Percentiles rank a stretch among this genome's conserved stretches.
Evolutionary conservation across 1,140 invertebrate species (phyloP).

Genomic region (Caenorhabditis elegans): WBcel235 BX284606.5:11402501-11403000

Average conservation of each 20-base stretch:
- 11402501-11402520: neutral
- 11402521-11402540: no score
- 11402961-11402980: neutral
- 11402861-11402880: constrained; percentile 10
- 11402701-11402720: no score
- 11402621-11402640: no score
- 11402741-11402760: neutral
- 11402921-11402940: neutral
- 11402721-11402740: no score
- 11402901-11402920: neutral
- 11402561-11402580: neutral
- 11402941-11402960: constrained; percentile 1
- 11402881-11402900: constrained; percentile 11
- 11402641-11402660: no score
- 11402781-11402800: constrained; percentile 15
- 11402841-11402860: constrained; percentile 24
- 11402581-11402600: neutral
- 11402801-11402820: neutral
- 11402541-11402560: neutral
- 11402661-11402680: no score
- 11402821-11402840: neutral
- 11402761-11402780: neutral
- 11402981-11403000: neutral
- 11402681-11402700: no score
- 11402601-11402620: no score